A percentile compares a stretch with the other conserved stretches of the same genome.
These are phyloP conservation scores for Luehdorfia chinensis DNA, from an alignment of 1,140 invertebrate species.

Conservation along the genomic window DNA sequence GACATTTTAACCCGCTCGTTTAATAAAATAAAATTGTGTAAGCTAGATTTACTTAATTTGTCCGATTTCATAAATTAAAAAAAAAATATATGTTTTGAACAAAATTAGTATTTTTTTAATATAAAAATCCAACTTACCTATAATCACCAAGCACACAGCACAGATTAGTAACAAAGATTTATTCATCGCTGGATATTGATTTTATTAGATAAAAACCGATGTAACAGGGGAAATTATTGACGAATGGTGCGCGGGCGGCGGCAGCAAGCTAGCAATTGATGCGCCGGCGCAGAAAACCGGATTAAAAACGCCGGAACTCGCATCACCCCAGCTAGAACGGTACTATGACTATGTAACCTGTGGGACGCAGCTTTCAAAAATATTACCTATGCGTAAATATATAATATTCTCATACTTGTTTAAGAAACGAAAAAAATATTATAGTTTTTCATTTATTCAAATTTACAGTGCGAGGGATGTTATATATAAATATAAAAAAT, in stretches of 20 bases:
- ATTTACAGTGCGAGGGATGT: too few relatives aligned
- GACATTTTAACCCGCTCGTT: too few relatives aligned
- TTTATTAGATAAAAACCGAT: conserved; percentile 7
- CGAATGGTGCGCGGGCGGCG: conserved; percentile 32
- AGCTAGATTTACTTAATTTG: neutral
- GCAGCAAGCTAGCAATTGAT: conserved; percentile 45
- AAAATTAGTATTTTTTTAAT: too few relatives aligned
- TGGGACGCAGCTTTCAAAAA: conserved; percentile 35
- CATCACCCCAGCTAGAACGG: conserved; percentile 23
- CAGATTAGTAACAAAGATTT: conserved; percentile 50
- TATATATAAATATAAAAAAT: too few relatives aligned
- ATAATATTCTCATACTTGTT: too few relatives aligned
- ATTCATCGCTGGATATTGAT: conserved; percentile 41
- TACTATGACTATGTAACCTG: conserved; percentile 21
- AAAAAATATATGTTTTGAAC: conserved; percentile 6
- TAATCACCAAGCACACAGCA: conserved; percentile 46
- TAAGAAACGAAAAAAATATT: neutral
- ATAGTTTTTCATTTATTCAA: too few relatives aligned
- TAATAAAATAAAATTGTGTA: too few relatives aligned
- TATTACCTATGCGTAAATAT: too few relatives aligned
- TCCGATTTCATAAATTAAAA: neutral
- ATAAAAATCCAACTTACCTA: too few relatives aligned
- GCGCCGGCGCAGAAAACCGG: conserved; percentile 46
- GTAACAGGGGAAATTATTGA: conserved; percentile 13
- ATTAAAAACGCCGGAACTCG: conserved; percentile 44